phyloP scores from a whole-genome alignment of 2,888 invertebrate species.

The Drosophila mettleri region DNA sequence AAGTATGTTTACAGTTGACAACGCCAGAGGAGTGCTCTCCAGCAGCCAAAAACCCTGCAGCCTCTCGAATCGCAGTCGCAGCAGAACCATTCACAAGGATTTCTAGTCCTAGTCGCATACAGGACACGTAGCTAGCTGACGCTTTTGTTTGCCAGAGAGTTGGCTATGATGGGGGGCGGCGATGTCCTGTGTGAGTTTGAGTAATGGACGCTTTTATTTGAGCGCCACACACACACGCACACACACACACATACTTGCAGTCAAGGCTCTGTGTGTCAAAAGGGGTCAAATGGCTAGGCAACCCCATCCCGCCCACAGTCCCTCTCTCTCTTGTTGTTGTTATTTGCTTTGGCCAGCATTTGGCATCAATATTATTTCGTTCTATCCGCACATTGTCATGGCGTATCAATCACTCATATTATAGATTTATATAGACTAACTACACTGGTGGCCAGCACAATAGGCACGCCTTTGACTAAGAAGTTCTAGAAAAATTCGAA shows the following conservation, averaged over 20 bases:
- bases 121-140: conserved; percentile 50
- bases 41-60: conserved; percentile 2
- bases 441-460: neutral
- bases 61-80: conserved; percentile 29
- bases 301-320: conserved; percentile 15
- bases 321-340: conserved; percentile 41
- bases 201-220: conserved; percentile 82
- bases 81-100: conserved; percentile 10
- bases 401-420: conserved; percentile 76
- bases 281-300: conserved; percentile 77
- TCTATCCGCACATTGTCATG: conserved; percentile 55
- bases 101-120: conserved; percentile 30
- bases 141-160: conserved; percentile 61
- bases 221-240: conserved; percentile 46
- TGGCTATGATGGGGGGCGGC: conserved; percentile 6
- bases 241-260: conserved; percentile 12
- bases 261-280: conserved; percentile 73
- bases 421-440: conserved; percentile 11
- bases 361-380: conserved; percentile 62
- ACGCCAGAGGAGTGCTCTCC: conserved; percentile 56
- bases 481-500: neutral
- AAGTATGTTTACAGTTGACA: conserved; percentile 81
- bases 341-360: conserved; percentile 63
- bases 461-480: neutral
- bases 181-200: conserved; percentile 58